A percentile compares a stretch with the other conserved stretches of the same genome.
Evolutionary conservation across 2,888 invertebrate species (phyloP).

Genomic region (Malacosoma neustria): DNA sequence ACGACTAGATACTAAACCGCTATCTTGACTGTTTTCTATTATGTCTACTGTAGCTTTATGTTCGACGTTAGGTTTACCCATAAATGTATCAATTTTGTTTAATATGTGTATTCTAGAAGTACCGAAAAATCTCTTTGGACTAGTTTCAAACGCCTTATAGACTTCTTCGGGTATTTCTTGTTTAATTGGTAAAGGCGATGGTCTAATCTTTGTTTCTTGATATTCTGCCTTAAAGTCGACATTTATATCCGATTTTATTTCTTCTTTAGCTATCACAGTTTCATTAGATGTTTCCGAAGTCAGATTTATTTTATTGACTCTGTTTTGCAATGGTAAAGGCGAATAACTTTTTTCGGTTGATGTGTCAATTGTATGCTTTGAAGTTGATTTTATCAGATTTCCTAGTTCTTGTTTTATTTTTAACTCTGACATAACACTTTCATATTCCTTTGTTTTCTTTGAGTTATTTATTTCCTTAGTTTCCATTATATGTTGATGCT

Average conservation of each 20-base stretch:
- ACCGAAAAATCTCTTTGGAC: slow-evolving; percentile 65
- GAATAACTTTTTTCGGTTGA: background rate
- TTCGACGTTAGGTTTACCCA: slow-evolving; percentile 39
- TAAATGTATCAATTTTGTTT: slow-evolving; percentile 61
- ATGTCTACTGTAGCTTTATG: slow-evolving; percentile 28
- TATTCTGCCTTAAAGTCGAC: slow-evolving; percentile 9
- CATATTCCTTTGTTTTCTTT: background rate
- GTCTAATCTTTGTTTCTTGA: background rate
- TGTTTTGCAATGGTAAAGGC: background rate
- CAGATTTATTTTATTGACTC: background rate
- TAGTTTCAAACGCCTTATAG: slow-evolving; percentile 66
- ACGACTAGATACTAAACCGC: slow-evolving; percentile 63
- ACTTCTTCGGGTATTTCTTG: slow-evolving; percentile 64
- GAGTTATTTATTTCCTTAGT: background rate
- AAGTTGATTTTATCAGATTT: background rate
- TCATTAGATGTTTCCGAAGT: background rate
- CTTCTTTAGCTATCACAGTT: slow-evolving; percentile 7
- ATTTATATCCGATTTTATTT: slow-evolving; percentile 1
- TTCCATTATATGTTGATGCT: background rate
- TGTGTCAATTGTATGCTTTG: background rate
- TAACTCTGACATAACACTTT: background rate
- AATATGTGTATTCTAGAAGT: slow-evolving; percentile 63
- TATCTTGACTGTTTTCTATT: slow-evolving; percentile 38
- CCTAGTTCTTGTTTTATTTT: background rate
- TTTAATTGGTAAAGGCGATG: slow-evolving; percentile 25